Conservation (phyloP, 1,140 invertebrate species). For the Paralvinella palmiformis region DNA sequence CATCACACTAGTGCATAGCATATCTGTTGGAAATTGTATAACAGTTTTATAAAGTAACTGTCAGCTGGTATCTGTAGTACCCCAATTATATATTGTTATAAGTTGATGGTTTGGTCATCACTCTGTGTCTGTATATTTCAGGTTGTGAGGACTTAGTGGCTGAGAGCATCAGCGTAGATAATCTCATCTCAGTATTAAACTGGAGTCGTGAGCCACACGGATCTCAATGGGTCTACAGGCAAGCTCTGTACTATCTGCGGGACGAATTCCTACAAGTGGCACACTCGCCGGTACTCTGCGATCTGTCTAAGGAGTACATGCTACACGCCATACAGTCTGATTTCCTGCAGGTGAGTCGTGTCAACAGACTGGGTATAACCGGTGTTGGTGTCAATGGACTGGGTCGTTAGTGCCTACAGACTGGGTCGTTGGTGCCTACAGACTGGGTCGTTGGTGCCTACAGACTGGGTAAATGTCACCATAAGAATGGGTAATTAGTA, state of each 20-base stretch:
- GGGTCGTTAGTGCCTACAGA: too few species aligned
- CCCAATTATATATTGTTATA: too few species aligned
- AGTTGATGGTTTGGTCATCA: background rate
- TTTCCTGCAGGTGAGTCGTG: constrained; percentile 65
- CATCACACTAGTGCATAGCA: too few species aligned
- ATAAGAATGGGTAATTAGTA: too few species aligned
- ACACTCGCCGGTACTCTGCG: constrained; percentile 66
- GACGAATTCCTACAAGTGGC: constrained; percentile 76
- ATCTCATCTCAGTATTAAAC: constrained; percentile 57
- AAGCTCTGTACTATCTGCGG: constrained; percentile 73
- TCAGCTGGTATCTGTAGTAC: too few species aligned
- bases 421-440: too few species aligned
- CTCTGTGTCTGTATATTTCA: constrained; percentile 20
- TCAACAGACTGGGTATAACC: too few species aligned
- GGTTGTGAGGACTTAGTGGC: constrained; percentile 87
- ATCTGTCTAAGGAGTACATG: constrained; percentile 74
- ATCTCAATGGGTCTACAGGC: constrained; percentile 82
- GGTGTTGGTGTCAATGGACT: too few species aligned
- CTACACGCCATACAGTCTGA: constrained; percentile 76
- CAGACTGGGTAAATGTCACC: too few species aligned
- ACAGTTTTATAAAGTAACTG: too few species aligned
- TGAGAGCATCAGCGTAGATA: constrained; percentile 75
- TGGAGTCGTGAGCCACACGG: constrained; percentile 87
- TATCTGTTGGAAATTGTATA: too few species aligned
- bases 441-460: too few species aligned